Evolutionary conservation across 2,113 vertebrate species (phyloP), one percentile per base, ranked within the genome.

Genomic region (Platysternon megacephalum): DNA sequence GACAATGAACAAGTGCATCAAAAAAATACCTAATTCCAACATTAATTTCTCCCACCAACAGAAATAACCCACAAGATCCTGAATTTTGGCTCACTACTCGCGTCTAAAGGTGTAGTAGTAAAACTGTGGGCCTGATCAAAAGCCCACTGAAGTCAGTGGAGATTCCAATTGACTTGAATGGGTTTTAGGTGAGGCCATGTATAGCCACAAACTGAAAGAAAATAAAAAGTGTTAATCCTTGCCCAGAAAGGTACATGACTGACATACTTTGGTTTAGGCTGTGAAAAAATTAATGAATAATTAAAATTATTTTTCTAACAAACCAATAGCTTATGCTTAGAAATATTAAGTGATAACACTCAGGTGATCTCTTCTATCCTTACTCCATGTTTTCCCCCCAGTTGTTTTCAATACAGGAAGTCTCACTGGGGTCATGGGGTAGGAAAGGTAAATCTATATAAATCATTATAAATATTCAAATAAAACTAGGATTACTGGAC

Each of bases 371-470:
- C 3, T 32, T 35, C 4, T 22, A 1, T 2, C 21, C 32, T 5
- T 52, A 49, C 26, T 16, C 17, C 74, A 79, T 5, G 0, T 24
- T 3, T 2, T 12, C 2, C 1, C 29, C 0, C 11, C n/a, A 11
- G 9, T 19, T 29, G 1, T 1, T 29, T 44, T 72, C 2, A 0
- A 22, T 5, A 49, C 13, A 68, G 5, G 46, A 61, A 28, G 21
- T 4, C 26, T 0, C 4, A 21, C 32, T 3, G 2, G 0, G 3
- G 21, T 53, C 35, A 32, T 13, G 24, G 4, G 35, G 3, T 9
- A 44, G 9, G 19, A 22, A 2, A 1, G 6, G 32, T 12, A 76
- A 51, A 5, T 0, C 52, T 35, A 74, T 1, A 1, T 72, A 82
- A 88, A 39, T 46, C 3, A 21, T 10, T 6, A 49, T 61, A 87